Evolutionary conservation across 1,140 invertebrate genomes (phyloP), one percentile per base, ranked within the genome.

Genomic region (Formica exsecta): DNA sequence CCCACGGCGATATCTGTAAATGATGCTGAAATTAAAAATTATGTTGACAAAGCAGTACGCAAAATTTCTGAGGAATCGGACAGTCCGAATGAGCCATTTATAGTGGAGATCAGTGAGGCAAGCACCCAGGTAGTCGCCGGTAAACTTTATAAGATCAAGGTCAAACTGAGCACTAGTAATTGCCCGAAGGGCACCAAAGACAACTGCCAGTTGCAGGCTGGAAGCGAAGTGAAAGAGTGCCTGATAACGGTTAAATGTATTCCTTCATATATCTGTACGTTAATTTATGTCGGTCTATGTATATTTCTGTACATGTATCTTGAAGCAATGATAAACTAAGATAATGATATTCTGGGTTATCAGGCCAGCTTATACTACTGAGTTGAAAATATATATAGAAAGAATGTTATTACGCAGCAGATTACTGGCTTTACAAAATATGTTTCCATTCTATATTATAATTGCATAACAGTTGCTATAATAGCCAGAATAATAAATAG

Each of bases 91-190:
- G 94, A 95, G 51, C 94, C 94, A 2, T 89, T 94, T 19, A 75
- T 94, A 22, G 89, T 92, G 0, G 92, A 94, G 71, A 87, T 96
- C 0, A 85, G 86, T 16, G 85, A 93, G 0, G 95, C 95, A 3
- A 93, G 87, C 0, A 76, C 79, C 6, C 95, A 96, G 90, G 83
- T 96, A 3, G 95, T 96, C 2, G 74, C 94, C 32, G 96, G 95
- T 16, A 84, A 92, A 22, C 84, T 95, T 16, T 96, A 95, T 64
- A 94, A 94, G 81, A 95, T 96, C 36, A 93, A 92, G 38, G 94
- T 95, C 22, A 92, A 94, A 73, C 91, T 96, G 11, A 95, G 95
- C 4, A 93, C 94, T 29, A 96, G 95, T 29, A 92, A 95, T 74
- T 96, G 96, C 85, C 65, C 79, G 2, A 95, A 95, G 68, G 93